Conservation (phyloP, 1,140 invertebrate species). For the Chymomyza costata region DNA sequence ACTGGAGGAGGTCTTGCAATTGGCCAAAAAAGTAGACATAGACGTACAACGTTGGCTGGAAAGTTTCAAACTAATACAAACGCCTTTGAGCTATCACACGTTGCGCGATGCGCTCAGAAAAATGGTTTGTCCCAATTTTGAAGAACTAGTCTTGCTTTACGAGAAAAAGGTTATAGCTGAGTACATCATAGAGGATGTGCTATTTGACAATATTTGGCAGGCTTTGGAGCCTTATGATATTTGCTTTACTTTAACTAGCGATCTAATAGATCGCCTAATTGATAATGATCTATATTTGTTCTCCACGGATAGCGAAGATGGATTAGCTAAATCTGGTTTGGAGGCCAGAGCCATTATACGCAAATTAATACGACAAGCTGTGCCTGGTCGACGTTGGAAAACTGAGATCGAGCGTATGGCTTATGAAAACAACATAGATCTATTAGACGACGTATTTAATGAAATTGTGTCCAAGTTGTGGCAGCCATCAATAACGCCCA, state of each 20-base stretch:
- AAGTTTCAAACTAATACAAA: slow-evolving; percentile 52
- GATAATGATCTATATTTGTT: slow-evolving; percentile 21
- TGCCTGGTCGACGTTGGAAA: slow-evolving; percentile 30
- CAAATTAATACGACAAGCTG: slow-evolving; percentile 16
- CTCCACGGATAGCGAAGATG: slow-evolving; percentile 10
- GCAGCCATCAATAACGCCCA: not conserved
- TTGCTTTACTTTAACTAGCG: not conserved
- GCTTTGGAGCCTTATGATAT: slow-evolving; percentile 17
- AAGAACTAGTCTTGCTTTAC: not conserved
- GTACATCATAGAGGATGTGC: slow-evolving; percentile 17
- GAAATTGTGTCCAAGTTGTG: not conserved
- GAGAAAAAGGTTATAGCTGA: slow-evolving; percentile 8
- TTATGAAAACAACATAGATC: slow-evolving; percentile 18
- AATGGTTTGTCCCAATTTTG: slow-evolving; percentile 8
- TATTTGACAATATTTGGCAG: not conserved
- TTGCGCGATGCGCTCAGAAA: slow-evolving; percentile 11
- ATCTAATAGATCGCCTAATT: slow-evolving; percentile 18
- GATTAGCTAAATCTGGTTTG: slow-evolving; percentile 1
- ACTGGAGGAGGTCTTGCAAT: slow-evolving; percentile 76
- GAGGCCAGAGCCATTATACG: slow-evolving; percentile 22
- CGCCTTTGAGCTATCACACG: slow-evolving; percentile 71
- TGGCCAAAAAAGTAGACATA: slow-evolving; percentile 78
- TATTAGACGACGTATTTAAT: slow-evolving; percentile 13
- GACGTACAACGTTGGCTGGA: slow-evolving; percentile 64
- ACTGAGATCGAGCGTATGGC: slow-evolving; percentile 14